Conservation (phyloP, 2,888 invertebrate genomes). For the Ctena decussata region DNA sequence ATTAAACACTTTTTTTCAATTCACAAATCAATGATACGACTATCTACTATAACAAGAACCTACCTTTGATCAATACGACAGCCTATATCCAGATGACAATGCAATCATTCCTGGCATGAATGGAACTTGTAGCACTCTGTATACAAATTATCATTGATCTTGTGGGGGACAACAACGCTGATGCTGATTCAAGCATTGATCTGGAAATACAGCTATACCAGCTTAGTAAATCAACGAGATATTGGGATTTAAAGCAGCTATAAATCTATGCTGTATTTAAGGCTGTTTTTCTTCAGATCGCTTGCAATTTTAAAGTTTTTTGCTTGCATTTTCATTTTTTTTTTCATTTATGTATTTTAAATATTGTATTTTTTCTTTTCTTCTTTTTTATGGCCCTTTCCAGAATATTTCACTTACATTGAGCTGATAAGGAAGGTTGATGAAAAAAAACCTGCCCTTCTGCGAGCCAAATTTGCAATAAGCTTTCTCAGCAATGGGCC, state of each 20-base stretch:
- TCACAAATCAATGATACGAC: not conserved
- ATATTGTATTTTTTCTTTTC: no score
- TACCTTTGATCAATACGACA: conserved; percentile 1
- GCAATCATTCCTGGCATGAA: not conserved
- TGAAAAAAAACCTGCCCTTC: no score
- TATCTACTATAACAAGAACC: not conserved
- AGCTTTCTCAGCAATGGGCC: no score
- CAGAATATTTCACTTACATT: no score
- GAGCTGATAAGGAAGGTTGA: no score
- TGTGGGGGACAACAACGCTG: not conserved
- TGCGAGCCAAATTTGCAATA: no score
- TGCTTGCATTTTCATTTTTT: no score
- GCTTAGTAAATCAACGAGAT: not conserved
- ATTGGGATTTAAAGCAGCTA: not conserved
- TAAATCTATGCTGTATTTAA: no score
- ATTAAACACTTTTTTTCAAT: not conserved
- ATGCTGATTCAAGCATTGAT: conserved; percentile 14
- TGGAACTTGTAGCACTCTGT: not conserved
- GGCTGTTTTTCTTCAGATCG: no score
- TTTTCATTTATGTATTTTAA: no score
- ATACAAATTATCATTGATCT: conserved; percentile 11
- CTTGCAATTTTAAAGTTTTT: no score
- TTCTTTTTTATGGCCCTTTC: no score
- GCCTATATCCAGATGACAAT: not conserved
- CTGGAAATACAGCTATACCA: not conserved